Evolutionary conservation across 2,888 invertebrate genomes (phyloP).

Genomic region (Zygogramma bicolorata): DNA sequence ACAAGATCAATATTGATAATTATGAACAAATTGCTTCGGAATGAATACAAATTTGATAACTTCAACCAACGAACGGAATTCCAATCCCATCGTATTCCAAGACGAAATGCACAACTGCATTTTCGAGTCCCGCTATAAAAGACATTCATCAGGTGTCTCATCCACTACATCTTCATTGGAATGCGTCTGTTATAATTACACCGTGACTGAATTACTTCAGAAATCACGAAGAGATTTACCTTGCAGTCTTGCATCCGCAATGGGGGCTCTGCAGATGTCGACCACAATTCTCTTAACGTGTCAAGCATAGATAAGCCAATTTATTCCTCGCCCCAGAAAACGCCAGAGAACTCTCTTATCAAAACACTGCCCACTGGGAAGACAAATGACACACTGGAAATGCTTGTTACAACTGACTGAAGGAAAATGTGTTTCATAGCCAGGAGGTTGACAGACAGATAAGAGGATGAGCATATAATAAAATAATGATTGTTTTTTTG

Average conservation of each 20-base stretch:
- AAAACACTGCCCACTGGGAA: neutral
- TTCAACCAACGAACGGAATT: too few species aligned
- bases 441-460: neutral
- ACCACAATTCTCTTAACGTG: conserved; percentile 9
- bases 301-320: conserved; percentile 9
- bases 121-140: neutral
- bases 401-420: neutral
- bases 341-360: neutral
- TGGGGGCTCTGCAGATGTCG: conserved; percentile 12
- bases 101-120: neutral
- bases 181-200: conserved; percentile 1
- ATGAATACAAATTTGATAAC: too few species aligned
- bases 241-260: conserved; percentile 7
- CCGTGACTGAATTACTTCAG: conserved; percentile 8
- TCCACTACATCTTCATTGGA: conserved; percentile 1
- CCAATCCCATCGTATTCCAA: too few species aligned
- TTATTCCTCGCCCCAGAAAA: conserved; percentile 2
- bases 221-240: conserved; percentile 7
- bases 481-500: neutral
- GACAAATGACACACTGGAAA: neutral
- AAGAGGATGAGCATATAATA: neutral
- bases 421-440: neutral
- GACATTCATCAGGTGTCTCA: neutral
- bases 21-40: too few species aligned
- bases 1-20: too few species aligned